Percentiles rank a stretch among this genome's conserved stretches.
Conservation (phyloP, 2,888 invertebrate genomes). For the Xestobium rufovillosum region DNA sequence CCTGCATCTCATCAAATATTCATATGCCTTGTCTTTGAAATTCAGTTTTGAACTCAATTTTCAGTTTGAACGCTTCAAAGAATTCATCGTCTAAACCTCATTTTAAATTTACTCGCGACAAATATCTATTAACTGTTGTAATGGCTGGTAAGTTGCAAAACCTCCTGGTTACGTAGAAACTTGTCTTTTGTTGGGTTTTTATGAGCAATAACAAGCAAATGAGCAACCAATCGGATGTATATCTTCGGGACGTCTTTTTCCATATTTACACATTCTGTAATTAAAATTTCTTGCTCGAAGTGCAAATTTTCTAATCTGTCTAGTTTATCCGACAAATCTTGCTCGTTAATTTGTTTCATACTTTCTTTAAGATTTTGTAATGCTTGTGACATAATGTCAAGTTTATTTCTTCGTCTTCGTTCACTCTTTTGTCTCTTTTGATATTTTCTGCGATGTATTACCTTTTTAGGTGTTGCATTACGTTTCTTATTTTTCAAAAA, state of each 20-base stretch:
- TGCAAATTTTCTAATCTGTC: constrained; percentile 5
- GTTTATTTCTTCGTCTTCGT: not conserved
- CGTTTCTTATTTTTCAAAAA: no score
- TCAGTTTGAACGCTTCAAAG: constrained; percentile 10
- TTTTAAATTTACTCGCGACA: constrained; percentile 7
- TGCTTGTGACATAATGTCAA: constrained; percentile 1
- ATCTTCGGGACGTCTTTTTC: constrained; percentile 5
- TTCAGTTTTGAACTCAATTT: constrained; percentile 5
- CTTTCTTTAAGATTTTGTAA: not conserved
- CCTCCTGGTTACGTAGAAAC: constrained; percentile 2
- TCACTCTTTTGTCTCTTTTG: constrained; percentile 1
- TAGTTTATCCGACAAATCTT: not conserved
- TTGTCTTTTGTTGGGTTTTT: constrained; percentile 6
- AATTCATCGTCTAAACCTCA: constrained; percentile 8
- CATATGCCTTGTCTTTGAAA: constrained; percentile 8
- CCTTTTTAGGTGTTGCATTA: not conserved
- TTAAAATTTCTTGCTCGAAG: constrained; percentile 4
- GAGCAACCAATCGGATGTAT: constrained; percentile 6
- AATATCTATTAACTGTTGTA: constrained; percentile 3
- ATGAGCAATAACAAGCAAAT: constrained; percentile 7
- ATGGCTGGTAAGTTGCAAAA: constrained; percentile 5
- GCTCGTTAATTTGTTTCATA: constrained; percentile 5
- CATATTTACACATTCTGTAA: constrained; percentile 4
- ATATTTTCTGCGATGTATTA: constrained; percentile 3
- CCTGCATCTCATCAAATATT: constrained; percentile 9